Evolutionary conservation across 2,888 invertebrate genomes (phyloP).

Genomic region (Acrocyrtus sp.): DNA sequence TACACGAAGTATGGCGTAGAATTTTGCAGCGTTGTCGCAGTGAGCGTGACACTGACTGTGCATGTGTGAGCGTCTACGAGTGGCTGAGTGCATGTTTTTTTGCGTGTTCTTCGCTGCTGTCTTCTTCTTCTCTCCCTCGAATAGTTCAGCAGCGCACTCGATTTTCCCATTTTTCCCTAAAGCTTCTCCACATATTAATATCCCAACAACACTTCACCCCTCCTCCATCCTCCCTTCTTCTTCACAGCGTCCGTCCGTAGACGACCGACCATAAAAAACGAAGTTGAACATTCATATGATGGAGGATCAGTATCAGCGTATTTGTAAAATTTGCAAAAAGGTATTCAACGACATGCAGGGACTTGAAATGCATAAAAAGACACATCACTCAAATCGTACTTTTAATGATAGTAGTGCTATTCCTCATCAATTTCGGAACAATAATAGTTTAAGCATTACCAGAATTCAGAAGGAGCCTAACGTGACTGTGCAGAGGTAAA

Average conservation of each 20-base stretch:
- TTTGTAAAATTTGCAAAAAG: slow-evolving; percentile 40
- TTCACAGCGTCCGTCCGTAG: not conserved
- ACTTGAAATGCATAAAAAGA: slow-evolving; percentile 15
- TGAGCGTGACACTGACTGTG: too few relatives aligned
- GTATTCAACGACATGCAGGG: slow-evolving; percentile 17
- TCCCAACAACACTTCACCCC: too few relatives aligned
- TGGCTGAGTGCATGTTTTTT: too few relatives aligned
- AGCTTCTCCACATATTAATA: not conserved
- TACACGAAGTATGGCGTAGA: too few relatives aligned
- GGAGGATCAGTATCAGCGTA: slow-evolving; percentile 17
- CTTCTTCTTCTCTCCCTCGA: too few relatives aligned
- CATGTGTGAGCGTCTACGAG: too few relatives aligned
- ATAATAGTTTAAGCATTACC: slow-evolving; percentile 27
- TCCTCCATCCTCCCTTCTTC: not conserved
- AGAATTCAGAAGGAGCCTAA: slow-evolving; percentile 29
- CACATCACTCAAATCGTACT: slow-evolving; percentile 3
- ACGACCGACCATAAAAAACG: too few relatives aligned
- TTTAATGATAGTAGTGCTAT: not conserved
- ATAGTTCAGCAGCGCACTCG: too few relatives aligned
- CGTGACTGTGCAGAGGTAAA: slow-evolving; percentile 14
- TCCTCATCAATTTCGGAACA: slow-evolving; percentile 22
- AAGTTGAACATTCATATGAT: too few relatives aligned
- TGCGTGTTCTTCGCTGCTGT: too few relatives aligned
- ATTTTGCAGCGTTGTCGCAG: too few relatives aligned
- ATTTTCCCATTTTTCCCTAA: not conserved